Evolutionary conservation across 35 echinoderm and acorn worm genomes (phyloP).

Genomic region (Eucidaris tribuloides): DNA sequence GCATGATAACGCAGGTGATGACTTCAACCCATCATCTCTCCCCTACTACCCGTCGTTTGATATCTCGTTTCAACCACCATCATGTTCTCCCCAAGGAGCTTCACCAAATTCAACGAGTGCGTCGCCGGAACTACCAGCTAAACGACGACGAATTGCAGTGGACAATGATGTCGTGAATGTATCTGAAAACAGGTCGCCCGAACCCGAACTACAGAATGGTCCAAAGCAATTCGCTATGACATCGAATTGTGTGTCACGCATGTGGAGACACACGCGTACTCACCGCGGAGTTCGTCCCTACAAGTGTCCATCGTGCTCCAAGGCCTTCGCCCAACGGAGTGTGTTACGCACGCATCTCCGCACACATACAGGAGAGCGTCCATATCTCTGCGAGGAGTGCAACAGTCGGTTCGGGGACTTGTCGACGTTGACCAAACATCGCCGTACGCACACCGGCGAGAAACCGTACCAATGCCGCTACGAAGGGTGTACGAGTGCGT

Average conservation of each 20-base stretch:
- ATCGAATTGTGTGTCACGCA: background rate
- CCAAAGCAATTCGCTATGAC: slow-evolving; percentile 13
- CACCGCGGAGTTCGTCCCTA: slow-evolving; percentile 19
- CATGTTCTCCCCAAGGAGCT: background rate
- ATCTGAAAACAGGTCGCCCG: too few species aligned
- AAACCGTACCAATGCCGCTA: background rate
- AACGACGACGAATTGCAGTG: background rate
- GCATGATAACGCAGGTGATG: too few species aligned
- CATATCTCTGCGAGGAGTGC: slow-evolving; percentile 3
- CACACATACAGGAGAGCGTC: slow-evolving; percentile 21
- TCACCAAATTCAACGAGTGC: background rate
- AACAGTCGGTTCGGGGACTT: slow-evolving; percentile 17
- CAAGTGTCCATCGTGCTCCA: slow-evolving; percentile 5
- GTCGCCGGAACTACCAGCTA: background rate
- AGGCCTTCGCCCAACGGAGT: slow-evolving; percentile 22
- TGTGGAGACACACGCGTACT: slow-evolving; percentile 24
- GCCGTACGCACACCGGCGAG: slow-evolving; percentile 17
- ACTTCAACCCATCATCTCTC: too few species aligned
- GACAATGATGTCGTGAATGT: too few species aligned
- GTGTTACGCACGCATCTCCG: slow-evolving; percentile 6
- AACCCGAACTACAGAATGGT: too few species aligned
- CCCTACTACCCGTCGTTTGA: too few species aligned
- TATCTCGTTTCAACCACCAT: background rate
- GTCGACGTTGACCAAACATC: slow-evolving; percentile 22
- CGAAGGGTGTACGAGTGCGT: background rate